Percentiles rank a stretch among this genome's conserved stretches.
phyloP scores from a whole-genome alignment of 2,888 invertebrate species.

The Nowickia ferox region DNA sequence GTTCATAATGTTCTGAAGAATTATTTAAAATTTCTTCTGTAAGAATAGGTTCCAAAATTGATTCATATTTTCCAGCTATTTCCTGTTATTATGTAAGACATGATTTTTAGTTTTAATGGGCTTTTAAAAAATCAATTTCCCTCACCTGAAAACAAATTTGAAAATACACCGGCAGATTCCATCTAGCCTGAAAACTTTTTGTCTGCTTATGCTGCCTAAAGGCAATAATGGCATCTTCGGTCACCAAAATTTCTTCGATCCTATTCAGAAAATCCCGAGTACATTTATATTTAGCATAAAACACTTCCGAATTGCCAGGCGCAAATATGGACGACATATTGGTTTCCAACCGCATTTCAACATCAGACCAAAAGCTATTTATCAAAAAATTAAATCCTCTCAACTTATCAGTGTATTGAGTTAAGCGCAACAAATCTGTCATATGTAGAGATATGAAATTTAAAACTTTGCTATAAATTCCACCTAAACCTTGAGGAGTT shows the following conservation, averaged over 20 bases:
- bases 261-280: constrained; percentile 90
- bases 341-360: constrained; percentile 91
- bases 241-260: constrained; percentile 86
- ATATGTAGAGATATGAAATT: constrained; percentile 89
- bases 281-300: constrained; percentile 91
- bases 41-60: constrained; percentile 77
- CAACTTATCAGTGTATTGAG: constrained; percentile 83
- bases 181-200: constrained; percentile 91
- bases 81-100: constrained; percentile 83
- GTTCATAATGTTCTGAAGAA: constrained; percentile 73
- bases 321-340: constrained; percentile 93
- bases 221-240: constrained; percentile 85
- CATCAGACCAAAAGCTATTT: constrained; percentile 94
- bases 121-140: neutral
- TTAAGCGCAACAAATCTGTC: constrained; percentile 84
- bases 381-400: constrained; percentile 90
- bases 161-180: constrained; percentile 98
- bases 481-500: constrained; percentile 82
- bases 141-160: constrained; percentile 91
- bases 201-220: constrained; percentile 89
- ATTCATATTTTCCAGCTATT: constrained; percentile 88
- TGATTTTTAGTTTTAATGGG: no score
- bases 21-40: constrained; percentile 74
- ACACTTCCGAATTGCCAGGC: constrained; percentile 95
- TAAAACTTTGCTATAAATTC: constrained; percentile 89